Evolutionary conservation across 2,888 invertebrate genomes (phyloP).

Genomic region (Aphodius granarius): DNA sequence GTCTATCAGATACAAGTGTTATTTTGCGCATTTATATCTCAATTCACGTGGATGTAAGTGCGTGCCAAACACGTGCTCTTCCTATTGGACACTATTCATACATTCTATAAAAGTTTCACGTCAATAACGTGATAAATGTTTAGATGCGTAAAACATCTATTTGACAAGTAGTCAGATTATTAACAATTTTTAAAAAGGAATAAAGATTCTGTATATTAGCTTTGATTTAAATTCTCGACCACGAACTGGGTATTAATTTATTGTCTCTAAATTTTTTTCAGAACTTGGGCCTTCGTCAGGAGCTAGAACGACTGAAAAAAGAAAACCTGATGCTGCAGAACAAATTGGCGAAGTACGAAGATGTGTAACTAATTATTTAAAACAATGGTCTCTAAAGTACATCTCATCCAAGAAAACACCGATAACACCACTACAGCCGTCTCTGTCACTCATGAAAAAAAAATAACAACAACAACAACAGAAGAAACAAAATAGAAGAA

Average conservation of each 20-base stretch:
- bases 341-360: conserved; percentile 86
- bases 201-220: background rate
- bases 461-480: conserved; percentile 24
- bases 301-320: conserved; percentile 88
- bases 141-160: background rate
- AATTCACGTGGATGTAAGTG: background rate
- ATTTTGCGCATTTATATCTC: background rate
- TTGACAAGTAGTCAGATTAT: background rate
- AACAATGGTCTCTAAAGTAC: conserved; percentile 37
- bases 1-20: background rate
- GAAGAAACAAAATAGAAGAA: conserved; percentile 13
- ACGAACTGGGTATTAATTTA: background rate
- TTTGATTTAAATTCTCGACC: background rate
- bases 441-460: conserved; percentile 35
- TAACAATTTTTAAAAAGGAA: no score
- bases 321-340: conserved; percentile 88
- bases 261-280: conserved; percentile 54
- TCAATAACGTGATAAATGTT: background rate
- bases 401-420: conserved; percentile 39
- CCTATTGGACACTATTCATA: background rate
- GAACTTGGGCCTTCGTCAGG: conserved; percentile 89
- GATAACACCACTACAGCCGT: conserved; percentile 10
- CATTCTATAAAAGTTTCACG: background rate
- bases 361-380: conserved; percentile 61
- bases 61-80: background rate